phyloP scores from a whole-genome alignment of 2,888 invertebrate species.

The Eudemis profundana region DNA sequence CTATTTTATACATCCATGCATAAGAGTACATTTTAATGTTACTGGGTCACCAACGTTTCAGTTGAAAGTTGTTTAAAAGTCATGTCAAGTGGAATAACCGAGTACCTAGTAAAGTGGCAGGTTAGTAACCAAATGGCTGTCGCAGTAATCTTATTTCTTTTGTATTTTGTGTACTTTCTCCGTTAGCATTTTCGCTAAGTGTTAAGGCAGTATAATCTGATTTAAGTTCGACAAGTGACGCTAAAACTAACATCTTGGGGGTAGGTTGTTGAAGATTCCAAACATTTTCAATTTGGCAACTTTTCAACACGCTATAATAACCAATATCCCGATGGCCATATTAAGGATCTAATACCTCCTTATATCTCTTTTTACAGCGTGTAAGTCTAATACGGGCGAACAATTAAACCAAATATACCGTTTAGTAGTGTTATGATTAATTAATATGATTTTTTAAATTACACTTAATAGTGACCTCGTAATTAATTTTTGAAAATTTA shows the following conservation, averaged over 20 bases:
- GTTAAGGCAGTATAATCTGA: neutral
- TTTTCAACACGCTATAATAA: neutral
- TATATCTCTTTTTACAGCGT: no score
- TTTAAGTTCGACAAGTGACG: neutral
- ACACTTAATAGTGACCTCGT: no score
- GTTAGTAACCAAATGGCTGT: conserved; percentile 13
- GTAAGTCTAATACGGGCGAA: no score
- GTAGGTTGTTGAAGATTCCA: neutral
- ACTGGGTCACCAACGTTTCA: neutral
- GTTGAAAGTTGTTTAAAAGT: conserved; percentile 20
- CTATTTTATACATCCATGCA: no score
- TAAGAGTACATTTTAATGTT: neutral
- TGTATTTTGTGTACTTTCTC: neutral
- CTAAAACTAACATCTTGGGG: neutral
- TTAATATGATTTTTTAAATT: no score
- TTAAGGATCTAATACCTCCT: no score
- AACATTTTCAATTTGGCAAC: conserved; percentile 1
- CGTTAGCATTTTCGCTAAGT: neutral
- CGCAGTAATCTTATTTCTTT: conserved; percentile 17
- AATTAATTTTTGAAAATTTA: no score
- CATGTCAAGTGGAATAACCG: neutral
- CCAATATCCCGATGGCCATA: neutral
- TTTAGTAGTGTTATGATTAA: no score
- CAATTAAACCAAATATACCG: no score
- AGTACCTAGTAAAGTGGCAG: neutral